A percentile compares a stretch with the other conserved stretches of the same genome.
Conservation (phyloP, 2,888 invertebrate species). For the Drosophila kokeensis region DNA sequence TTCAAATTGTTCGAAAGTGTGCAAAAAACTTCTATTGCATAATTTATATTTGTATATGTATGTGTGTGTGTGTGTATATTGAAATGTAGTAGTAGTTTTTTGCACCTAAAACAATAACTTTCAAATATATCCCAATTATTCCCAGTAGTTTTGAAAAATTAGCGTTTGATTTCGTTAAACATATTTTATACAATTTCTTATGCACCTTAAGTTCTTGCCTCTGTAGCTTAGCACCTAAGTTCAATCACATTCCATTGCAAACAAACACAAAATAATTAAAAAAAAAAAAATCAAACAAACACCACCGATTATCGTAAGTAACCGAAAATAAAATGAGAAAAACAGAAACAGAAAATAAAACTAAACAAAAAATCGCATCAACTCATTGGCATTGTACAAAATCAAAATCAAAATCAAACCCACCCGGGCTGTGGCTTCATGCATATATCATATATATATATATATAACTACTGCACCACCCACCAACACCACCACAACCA, state of each 20-base stretch:
- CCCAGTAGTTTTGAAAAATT: constrained; percentile 68
- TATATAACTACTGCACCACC: constrained; percentile 28
- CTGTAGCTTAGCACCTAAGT: constrained; percentile 51
- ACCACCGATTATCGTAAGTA: constrained; percentile 66
- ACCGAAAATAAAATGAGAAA: constrained; percentile 37
- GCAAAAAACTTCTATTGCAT: constrained; percentile 82
- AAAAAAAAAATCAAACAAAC: not conserved
- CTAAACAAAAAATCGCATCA: constrained; percentile 52
- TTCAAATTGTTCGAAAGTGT: constrained; percentile 46
- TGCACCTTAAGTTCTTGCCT: constrained; percentile 44
- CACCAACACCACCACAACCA: constrained; percentile 10
- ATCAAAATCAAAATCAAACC: constrained; percentile 22
- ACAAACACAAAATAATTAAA: not conserved
- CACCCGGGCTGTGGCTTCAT: constrained; percentile 32
- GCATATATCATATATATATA: constrained; percentile 19
- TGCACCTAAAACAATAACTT: constrained; percentile 58
- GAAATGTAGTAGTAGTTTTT: constrained; percentile 74
- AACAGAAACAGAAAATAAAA: constrained; percentile 26
- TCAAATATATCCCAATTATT: constrained; percentile 1
- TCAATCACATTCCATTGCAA: constrained; percentile 70
- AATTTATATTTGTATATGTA: constrained; percentile 50
- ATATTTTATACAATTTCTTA: not conserved
- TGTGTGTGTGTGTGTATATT: constrained; percentile 42
- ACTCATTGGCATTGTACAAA: constrained; percentile 64
- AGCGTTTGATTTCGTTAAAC: constrained; percentile 42